These are phyloP conservation scores for Sula dactylatra DNA, from an alignment of 2,113 vertebrate genomes.

Conservation along the genomic window DNA sequence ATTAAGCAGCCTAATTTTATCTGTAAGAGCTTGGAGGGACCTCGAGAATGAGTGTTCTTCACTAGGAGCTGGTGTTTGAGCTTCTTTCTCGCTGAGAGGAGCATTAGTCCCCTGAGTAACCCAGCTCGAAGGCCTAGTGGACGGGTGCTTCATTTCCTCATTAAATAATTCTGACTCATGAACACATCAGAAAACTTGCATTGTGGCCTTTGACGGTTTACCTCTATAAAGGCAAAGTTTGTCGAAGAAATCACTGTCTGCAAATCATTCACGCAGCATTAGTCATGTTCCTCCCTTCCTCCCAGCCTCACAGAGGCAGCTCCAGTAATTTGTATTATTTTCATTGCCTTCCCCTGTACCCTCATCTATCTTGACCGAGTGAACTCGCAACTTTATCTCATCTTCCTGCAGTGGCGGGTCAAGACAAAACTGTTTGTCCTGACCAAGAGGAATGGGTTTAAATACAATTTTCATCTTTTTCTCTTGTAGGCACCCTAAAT, in stretches of 20 bases:
- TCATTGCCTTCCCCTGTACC: not conserved
- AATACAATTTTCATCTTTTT: not conserved
- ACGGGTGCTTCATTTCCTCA: not conserved
- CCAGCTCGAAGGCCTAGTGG: not conserved
- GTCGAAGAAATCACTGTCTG: constrained; percentile 29
- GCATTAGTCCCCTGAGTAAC: not conserved
- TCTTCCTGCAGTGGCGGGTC: not conserved
- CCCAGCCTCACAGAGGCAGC: not conserved
- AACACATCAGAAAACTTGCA: not conserved
- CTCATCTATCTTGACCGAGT: not conserved
- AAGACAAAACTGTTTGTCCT: not conserved
- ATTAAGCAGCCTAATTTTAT: not conserved
- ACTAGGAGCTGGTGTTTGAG: not conserved
- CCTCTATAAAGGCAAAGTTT: constrained; percentile 2
- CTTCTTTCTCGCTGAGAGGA: not conserved
- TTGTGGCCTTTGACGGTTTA: constrained; percentile 1
- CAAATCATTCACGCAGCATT: not conserved
- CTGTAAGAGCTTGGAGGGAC: not conserved
- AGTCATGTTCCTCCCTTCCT: not conserved
- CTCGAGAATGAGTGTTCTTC: not conserved
- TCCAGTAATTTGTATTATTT: not conserved
- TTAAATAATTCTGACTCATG: constrained; percentile 26
- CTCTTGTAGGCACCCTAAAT: not conserved
- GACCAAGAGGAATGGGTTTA: not conserved
- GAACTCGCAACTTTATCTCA: constrained; percentile 9